These are phyloP conservation scores for Ceratosolen solmsi DNA, from an alignment of 1,140 invertebrate species.

Conservation along the genomic window DNA sequence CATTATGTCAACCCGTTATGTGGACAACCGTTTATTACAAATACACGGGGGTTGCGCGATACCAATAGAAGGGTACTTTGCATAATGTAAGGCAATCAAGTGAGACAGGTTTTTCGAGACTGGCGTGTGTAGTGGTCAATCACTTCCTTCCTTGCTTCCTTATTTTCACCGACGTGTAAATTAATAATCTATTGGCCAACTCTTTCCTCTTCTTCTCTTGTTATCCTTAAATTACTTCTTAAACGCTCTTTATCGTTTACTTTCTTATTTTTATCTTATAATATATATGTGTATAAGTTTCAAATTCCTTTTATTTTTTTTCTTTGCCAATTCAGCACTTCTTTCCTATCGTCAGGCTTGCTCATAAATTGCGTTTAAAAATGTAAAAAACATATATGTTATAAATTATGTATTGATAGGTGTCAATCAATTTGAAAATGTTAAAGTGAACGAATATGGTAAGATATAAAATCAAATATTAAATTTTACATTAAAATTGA, in stretches of 20 bases:
- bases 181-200: constrained; percentile 69
- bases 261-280: not conserved
- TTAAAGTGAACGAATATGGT: too few species aligned
- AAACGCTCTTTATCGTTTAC: not conserved
- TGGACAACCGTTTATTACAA: constrained; percentile 72
- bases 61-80: constrained; percentile 70
- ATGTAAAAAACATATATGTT: not conserved
- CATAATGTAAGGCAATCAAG: constrained; percentile 72
- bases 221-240: constrained; percentile 33
- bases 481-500: too few species aligned
- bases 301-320: not conserved
- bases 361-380: constrained; percentile 13
- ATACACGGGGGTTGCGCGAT: constrained; percentile 50
- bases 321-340: not conserved
- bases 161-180: constrained; percentile 65
- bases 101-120: constrained; percentile 64
- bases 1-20: constrained; percentile 72
- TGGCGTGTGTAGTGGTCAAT: constrained; percentile 60
- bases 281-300: too few species aligned
- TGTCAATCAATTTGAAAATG: not conserved
- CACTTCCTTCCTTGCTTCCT: constrained; percentile 55
- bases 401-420: constrained; percentile 9
- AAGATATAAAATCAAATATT: too few species aligned
- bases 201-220: constrained; percentile 35
- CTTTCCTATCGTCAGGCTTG: not conserved